Conservation (phyloP, 1,140 invertebrate genomes). For the Philaenus spumarius region DNA sequence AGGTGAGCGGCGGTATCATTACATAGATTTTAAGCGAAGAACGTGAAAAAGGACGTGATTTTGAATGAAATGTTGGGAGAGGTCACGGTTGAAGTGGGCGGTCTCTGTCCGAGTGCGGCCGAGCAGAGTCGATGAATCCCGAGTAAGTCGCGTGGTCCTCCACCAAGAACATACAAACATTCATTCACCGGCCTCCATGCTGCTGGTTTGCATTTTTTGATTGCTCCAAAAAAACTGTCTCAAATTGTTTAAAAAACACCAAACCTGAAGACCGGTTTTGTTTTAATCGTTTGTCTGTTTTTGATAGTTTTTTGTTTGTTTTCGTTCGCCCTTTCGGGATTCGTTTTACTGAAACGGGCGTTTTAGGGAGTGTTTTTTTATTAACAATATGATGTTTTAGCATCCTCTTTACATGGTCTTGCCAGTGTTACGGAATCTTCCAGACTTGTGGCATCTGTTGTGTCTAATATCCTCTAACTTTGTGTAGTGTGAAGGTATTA, state of each 20-base stretch:
- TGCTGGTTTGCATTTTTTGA: conserved; percentile 10
- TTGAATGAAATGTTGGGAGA: conserved; percentile 15
- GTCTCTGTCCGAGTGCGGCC: neutral
- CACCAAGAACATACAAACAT: neutral
- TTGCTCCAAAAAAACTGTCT: conserved; percentile 13
- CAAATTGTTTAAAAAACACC: neutral
- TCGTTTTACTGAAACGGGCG: too few species aligned
- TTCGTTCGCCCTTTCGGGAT: too few species aligned
- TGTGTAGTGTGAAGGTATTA: conserved; percentile 4
- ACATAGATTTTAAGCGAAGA: too few species aligned
- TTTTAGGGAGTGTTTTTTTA: neutral
- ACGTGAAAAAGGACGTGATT: neutral
- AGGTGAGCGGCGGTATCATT: too few species aligned
- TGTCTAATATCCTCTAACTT: neutral
- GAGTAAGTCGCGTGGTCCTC: conserved; percentile 12
- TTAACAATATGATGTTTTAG: too few species aligned
- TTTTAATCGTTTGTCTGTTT: too few species aligned
- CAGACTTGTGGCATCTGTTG: too few species aligned
- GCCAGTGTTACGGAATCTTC: too few species aligned
- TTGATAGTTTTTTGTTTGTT: too few species aligned
- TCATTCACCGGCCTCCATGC: conserved; percentile 10
- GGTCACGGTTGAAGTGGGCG: conserved; percentile 1
- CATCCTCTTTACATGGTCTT: too few species aligned
- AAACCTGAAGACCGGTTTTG: too few species aligned
- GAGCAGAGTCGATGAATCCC: neutral